These are phyloP conservation scores for Notothenia coriiceps DNA, from an alignment of 2,113 vertebrate species.

Conservation along the genomic window DNA sequence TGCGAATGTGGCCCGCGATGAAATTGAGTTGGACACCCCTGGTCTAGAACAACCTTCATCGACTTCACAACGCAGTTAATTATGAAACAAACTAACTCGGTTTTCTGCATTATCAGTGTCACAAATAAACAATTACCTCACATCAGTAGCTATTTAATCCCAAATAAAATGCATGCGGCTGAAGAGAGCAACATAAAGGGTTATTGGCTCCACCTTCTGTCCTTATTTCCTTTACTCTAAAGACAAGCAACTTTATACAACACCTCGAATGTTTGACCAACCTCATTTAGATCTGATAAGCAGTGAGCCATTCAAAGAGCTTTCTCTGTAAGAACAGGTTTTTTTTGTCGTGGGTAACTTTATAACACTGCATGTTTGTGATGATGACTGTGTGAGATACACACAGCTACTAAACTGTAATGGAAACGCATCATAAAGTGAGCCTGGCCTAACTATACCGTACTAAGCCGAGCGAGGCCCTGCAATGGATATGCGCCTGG, in stretches of 20 bases:
- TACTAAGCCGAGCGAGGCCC: too few species aligned
- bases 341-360: conserved; percentile 6
- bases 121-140: background rate
- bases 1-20: too few species aligned
- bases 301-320: background rate
- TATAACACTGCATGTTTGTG: conserved; percentile 5
- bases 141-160: background rate
- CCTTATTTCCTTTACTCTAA: background rate
- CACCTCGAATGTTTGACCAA: background rate
- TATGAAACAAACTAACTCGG: too few species aligned
- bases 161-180: conserved; percentile 7
- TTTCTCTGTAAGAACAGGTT: conserved; percentile 38
- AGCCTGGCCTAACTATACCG: too few species aligned
- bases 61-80: too few species aligned
- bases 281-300: conserved; percentile 43
- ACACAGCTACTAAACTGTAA: background rate
- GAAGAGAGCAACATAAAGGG: conserved; percentile 1
- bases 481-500: background rate
- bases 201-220: background rate
- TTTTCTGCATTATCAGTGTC: too few species aligned
- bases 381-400: conserved; percentile 20
- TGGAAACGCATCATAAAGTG: too few species aligned
- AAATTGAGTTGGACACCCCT: too few species aligned
- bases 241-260: background rate
- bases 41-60: too few species aligned